phyloP scores from a whole-genome alignment of 2,113 vertebrate genomes.

The Paraplagusia blochii region DNA sequence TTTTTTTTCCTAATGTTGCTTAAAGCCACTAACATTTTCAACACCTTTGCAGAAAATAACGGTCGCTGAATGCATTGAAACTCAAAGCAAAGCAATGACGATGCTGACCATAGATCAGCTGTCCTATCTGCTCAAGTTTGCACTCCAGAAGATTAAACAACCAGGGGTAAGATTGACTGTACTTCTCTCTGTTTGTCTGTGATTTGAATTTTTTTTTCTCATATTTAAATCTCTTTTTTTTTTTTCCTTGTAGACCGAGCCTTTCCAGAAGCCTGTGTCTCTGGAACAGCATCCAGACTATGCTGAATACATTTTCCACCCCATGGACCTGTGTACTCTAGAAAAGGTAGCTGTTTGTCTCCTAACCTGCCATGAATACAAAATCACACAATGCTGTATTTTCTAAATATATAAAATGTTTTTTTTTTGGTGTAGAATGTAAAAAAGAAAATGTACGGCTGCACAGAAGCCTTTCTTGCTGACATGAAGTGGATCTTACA shows the following conservation, averaged over 20 bases:
- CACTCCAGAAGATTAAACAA: constrained; percentile 99
- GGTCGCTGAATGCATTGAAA: constrained; percentile 98
- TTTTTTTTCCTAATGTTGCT: not conserved
- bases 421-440: constrained; percentile 80
- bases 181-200: not conserved
- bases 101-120: constrained; percentile 97
- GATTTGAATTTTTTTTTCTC: constrained; percentile 1
- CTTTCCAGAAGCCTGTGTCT: constrained; percentile 96
- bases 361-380: not conserved
- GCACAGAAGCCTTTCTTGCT: constrained; percentile 96
- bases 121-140: constrained; percentile 97
- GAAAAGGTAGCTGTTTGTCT: constrained; percentile 87
- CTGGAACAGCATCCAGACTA: constrained; percentile 98
- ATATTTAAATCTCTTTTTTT: not conserved
- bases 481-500: constrained; percentile 99
- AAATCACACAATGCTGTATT: not conserved
- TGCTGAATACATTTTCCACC: constrained; percentile 97
- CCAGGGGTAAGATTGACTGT: constrained; percentile 85
- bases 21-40: not conserved
- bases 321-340: constrained; percentile 96
- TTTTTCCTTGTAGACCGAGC: constrained; percentile 84
- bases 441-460: constrained; percentile 99
- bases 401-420: not conserved
- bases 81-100: constrained; percentile 98
- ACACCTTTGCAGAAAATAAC: constrained; percentile 89